Conservation (phyloP, 2,113 vertebrate species). For the Cariama cristata region DNA sequence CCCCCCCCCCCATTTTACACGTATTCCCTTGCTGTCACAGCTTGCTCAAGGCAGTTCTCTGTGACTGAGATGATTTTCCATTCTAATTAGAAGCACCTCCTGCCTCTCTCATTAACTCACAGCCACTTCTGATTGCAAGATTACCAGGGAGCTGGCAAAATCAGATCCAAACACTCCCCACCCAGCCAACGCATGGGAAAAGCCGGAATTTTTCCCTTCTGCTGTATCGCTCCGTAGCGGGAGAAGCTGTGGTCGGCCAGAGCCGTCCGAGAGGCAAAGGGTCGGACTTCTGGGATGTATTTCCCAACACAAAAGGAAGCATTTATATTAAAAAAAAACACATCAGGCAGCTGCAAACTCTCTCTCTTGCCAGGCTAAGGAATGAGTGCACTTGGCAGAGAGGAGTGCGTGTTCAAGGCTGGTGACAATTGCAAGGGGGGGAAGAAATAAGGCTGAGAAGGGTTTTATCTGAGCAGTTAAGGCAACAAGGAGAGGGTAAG, state of each 20-base stretch:
- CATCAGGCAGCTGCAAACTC: background rate
- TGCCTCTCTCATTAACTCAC: conserved; percentile 3
- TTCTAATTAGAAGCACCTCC: conserved; percentile 24
- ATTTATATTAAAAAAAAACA: no score
- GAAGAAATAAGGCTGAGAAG: background rate
- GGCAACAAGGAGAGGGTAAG: background rate
- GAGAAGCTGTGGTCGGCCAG: background rate
- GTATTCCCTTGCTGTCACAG: background rate
- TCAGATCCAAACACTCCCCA: background rate
- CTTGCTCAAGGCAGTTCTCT: background rate
- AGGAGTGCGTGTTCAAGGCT: background rate
- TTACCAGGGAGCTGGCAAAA: background rate
- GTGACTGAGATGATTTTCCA: background rate
- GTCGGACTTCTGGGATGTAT: background rate
- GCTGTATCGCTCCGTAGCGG: rapidly evolving
- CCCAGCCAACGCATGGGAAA: background rate
- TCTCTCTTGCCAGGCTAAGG: background rate
- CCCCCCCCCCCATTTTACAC: background rate
- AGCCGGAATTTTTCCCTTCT: background rate
- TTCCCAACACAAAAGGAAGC: background rate
- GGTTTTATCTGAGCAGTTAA: background rate
- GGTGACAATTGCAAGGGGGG: background rate
- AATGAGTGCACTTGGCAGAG: background rate
- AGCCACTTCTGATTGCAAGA: background rate
- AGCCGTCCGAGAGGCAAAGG: background rate